Conservation (phyloP, 1,140 invertebrate species). For the Metaphire vulgaris region DNA sequence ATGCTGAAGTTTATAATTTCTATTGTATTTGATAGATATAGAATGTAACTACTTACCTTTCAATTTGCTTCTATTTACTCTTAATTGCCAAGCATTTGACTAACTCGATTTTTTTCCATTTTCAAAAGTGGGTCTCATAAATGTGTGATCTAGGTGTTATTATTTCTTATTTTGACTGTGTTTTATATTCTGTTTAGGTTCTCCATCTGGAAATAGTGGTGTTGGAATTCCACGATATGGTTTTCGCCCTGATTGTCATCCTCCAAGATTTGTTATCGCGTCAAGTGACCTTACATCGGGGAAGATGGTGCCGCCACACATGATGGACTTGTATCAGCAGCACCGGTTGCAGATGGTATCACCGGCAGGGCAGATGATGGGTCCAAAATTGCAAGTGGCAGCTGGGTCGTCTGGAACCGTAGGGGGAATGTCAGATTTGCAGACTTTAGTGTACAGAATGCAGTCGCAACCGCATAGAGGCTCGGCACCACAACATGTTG, state of each 20-base stretch:
- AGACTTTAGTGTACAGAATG: conserved; percentile 26
- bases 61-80: too few relatives aligned
- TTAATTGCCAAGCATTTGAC: too few relatives aligned
- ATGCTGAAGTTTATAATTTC: too few relatives aligned
- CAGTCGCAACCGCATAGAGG: neutral
- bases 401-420: conserved; percentile 36
- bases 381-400: neutral
- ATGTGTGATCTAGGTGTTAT: too few relatives aligned
- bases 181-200: neutral
- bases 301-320: neutral
- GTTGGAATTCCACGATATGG: neutral
- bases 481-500: neutral
- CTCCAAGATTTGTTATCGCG: conserved; percentile 2
- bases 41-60: too few relatives aligned
- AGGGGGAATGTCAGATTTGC: conserved; percentile 23
- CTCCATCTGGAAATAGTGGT: neutral
- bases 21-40: too few relatives aligned
- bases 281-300: neutral
- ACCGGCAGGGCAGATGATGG: neutral
- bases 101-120: too few relatives aligned
- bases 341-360: neutral
- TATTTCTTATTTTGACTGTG: neutral
- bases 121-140: too few relatives aligned
- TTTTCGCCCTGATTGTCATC: neutral
- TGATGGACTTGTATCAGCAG: neutral